Percentiles rank a stretch among this genome's conserved stretches.
These are phyloP conservation scores for Pammene aurita DNA, from an alignment of 2,888 invertebrate genomes.

Conservation along the genomic window DNA sequence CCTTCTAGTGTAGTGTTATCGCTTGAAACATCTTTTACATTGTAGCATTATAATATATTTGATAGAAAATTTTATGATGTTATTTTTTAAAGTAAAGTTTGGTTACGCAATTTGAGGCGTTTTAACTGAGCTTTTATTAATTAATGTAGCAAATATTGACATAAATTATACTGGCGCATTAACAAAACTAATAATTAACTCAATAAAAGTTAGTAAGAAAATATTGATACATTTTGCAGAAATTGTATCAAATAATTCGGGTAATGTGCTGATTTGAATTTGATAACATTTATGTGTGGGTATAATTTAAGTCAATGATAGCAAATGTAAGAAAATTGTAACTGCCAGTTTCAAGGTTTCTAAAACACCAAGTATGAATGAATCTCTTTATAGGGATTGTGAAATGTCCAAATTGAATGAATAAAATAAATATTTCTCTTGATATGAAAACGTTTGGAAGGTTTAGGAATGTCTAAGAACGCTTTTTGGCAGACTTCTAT, in stretches of 20 bases:
- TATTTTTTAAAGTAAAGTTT: slow-evolving; percentile 59
- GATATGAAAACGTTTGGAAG: slow-evolving; percentile 29
- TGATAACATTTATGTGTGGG: slow-evolving; percentile 3
- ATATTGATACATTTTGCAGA: too few species aligned
- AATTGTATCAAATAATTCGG: too few species aligned
- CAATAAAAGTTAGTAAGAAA: too few species aligned
- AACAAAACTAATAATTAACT: neutral
- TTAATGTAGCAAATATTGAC: slow-evolving; percentile 37
- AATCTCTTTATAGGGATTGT: slow-evolving; percentile 56
- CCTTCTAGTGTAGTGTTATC: slow-evolving; percentile 56
- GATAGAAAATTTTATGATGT: slow-evolving; percentile 68
- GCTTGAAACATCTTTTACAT: slow-evolving; percentile 61
- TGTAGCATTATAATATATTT: slow-evolving; percentile 60
- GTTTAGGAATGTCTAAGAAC: slow-evolving; percentile 36
- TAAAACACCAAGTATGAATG: slow-evolving; percentile 69
- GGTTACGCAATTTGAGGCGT: slow-evolving; percentile 60
- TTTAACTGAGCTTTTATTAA: slow-evolving; percentile 56
- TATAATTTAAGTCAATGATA: slow-evolving; percentile 45
- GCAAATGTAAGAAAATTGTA: slow-evolving; percentile 64
- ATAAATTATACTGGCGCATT: slow-evolving; percentile 10
- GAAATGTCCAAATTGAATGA: slow-evolving; percentile 56
- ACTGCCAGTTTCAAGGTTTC: slow-evolving; percentile 79
- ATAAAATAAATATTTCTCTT: slow-evolving; percentile 31
- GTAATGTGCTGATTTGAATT: too few species aligned
- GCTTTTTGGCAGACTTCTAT: slow-evolving; percentile 41